These are phyloP conservation scores for Phymatocera aterrima DNA, from an alignment of 2,888 invertebrate genomes.

Conservation along the genomic window DNA sequence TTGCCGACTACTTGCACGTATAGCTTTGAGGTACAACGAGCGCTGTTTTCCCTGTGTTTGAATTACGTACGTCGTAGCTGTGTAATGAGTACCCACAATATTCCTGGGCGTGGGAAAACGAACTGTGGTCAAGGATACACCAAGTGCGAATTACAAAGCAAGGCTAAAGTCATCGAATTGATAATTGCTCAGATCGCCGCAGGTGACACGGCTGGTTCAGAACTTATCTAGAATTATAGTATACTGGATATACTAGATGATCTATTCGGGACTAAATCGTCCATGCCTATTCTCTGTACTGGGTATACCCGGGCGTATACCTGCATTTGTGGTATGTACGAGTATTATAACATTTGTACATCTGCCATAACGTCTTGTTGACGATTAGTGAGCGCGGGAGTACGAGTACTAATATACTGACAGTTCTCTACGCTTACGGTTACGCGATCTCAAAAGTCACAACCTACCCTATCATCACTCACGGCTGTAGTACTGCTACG, in stretches of 20 bases:
- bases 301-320: too few relatives aligned
- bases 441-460: conserved; percentile 21
- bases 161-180: not conserved
- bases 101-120: not conserved
- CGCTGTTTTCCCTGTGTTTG: not conserved
- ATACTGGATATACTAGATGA: not conserved
- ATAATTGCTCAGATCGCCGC: not conserved
- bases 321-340: not conserved
- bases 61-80: too few relatives aligned
- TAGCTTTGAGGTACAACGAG: not conserved
- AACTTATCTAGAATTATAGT: not conserved
- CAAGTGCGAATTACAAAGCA: conserved; percentile 12
- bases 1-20: not conserved
- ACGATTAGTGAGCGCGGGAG: not conserved
- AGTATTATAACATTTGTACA: not conserved
- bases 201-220: not conserved
- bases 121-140: conserved; percentile 7
- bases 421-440: not conserved
- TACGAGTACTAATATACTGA: too few relatives aligned
- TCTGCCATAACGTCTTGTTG: not conserved
- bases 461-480: conserved; percentile 8
- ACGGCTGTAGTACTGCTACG: conserved; percentile 9
- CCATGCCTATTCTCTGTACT: not conserved
- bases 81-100: not conserved
- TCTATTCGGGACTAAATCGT: not conserved